Percentiles rank a stretch among this genome's conserved stretches.
These are phyloP conservation scores for Aldabrachelys gigantea DNA, from an alignment of 2,113 vertebrate genomes.

Conservation along the genomic window DNA sequence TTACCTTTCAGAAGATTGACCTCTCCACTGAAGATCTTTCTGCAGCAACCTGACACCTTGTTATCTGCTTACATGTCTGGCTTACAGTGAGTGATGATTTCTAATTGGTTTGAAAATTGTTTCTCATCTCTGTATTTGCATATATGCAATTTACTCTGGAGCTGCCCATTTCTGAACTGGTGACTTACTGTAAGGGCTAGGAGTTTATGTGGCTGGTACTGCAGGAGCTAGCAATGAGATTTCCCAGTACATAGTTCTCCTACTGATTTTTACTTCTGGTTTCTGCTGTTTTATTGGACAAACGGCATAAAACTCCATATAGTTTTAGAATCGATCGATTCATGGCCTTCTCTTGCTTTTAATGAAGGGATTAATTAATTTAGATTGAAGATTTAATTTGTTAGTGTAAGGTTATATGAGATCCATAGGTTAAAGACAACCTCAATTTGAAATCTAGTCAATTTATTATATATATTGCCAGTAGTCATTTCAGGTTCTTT, in stretches of 20 bases:
- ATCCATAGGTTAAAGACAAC: not conserved
- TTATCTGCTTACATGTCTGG: not conserved
- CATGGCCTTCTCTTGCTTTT: not conserved
- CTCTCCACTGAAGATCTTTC: not conserved
- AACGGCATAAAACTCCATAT: not conserved
- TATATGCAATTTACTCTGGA: not conserved
- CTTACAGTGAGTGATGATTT: not conserved
- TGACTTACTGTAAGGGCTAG: not conserved
- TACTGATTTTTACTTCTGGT: accelerated
- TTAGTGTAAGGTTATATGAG: not conserved
- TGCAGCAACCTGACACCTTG: not conserved
- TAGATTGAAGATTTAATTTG: not conserved
- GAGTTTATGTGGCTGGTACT: too few species aligned
- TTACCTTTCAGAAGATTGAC: not conserved
- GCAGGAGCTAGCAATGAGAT: not conserved
- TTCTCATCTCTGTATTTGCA: not conserved
- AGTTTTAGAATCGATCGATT: not conserved
- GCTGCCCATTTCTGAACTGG: not conserved
- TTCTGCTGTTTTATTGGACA: not conserved
- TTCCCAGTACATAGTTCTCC: not conserved
- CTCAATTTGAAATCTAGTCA: not conserved
- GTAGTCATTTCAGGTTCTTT: not conserved
- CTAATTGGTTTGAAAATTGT: not conserved
- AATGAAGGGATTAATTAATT: not conserved
- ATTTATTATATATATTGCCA: not conserved